Evolutionary conservation across 1,140 invertebrate genomes (phyloP), one percentile per base, ranked within the genome.

Genomic region (Cydia fagiglandana): DNA sequence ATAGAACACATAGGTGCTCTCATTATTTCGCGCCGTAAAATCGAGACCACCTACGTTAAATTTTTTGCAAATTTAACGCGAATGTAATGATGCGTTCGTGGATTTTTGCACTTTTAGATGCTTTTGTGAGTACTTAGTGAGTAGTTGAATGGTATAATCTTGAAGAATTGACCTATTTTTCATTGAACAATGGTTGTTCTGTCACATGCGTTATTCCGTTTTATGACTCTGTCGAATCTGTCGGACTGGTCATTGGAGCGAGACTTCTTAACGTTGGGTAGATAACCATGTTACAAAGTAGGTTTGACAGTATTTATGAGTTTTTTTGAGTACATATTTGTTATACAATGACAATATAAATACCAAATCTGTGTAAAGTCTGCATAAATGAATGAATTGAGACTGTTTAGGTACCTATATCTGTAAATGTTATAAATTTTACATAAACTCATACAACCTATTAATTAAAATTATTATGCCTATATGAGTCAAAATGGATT

Each of bases 71-170:
- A 84, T 80, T 84, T 74, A 76, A 84, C 86, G 83, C 83, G 86
- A 89, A 91, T 86, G 83, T 90, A 91, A 91, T 91, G 87, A 88
- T 81, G 82, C 87, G 86, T 85, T 88, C 88, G 90, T 91, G 90
- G 15, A 70, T 70, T 70, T 70, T 70, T 34, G 30, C 66, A 89
- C 86, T 88, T 89, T 88, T 90, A 81, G 83, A 77, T 83, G 83
- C 77, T 86, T 86, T 83, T 81, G 30, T 64, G 73, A 47, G 75
- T 73, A 78, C 82, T 84, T 83, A 80, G 64, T 79, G 34, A 66
- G 68, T 78, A 45, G 61, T 47, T 64, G n/a, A 75, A 66, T 75
- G 73, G 73, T 20, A 70, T 70, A 70, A 70, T 70, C 66, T 70
- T 70, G 30, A 70, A 70, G 66, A 70, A 70, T 70, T 70, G n/a